Evolutionary conservation across 2,113 vertebrate genomes (phyloP).

Genomic region (Gopherus flavomarginatus): DNA sequence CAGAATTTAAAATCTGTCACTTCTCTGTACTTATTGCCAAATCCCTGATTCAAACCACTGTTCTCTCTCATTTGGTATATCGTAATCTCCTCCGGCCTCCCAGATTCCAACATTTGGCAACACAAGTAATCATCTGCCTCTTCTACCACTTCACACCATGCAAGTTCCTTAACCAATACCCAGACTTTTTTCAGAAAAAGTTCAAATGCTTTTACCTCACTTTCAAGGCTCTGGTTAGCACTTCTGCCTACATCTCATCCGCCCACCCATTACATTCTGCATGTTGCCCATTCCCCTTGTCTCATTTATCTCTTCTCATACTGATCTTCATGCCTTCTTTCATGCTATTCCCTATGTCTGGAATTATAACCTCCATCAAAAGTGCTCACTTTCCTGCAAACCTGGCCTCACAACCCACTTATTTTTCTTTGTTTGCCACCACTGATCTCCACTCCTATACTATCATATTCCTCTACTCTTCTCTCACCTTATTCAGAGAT

Average conservation of each 20-base stretch:
- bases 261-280: fast-evolving
- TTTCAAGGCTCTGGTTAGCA: background rate
- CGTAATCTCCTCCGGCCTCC: background rate
- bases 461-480: background rate
- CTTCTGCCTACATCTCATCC: background rate
- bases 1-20: background rate
- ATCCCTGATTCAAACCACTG: background rate
- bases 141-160: background rate
- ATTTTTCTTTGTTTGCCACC: background rate
- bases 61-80: fast-evolving
- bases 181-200: background rate
- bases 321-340: background rate
- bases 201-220: background rate
- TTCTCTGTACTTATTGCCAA: background rate
- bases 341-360: background rate
- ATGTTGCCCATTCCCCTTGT: fast-evolving
- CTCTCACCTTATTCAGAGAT: background rate
- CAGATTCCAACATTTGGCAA: fast-evolving
- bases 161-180: background rate
- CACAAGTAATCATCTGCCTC: fast-evolving
- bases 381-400: background rate
- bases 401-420: background rate
- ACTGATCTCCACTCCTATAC: background rate
- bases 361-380: background rate
- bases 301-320: fast-evolving